Evolutionary conservation across 1,140 invertebrate genomes (phyloP), one percentile per base, ranked within the genome.

Genomic region (Zophobas atratus): DNA sequence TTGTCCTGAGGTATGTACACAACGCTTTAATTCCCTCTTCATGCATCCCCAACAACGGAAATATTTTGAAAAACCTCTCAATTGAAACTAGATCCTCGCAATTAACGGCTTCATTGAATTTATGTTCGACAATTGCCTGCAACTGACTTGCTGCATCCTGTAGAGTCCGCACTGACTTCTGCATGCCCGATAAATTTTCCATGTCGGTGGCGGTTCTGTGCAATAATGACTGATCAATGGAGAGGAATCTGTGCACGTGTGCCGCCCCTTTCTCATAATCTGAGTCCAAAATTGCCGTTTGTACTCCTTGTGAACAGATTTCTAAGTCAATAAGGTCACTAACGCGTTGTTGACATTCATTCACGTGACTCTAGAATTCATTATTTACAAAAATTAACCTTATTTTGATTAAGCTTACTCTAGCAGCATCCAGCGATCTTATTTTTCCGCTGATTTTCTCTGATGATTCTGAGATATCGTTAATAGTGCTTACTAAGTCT

Each of bases 11-110:
- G 87, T 98, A 99, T 33, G 91, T 90, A n/a, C 96, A 95, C 86
- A 99, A 98, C 83, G 97, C 94, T 76, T 93, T 92, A 1, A 99
- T 89, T 0, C 98, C 98, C 84, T 97, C 95, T 53, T 95, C 91
- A 79, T 99, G 95, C 87, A 97, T 94, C 51, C 96, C 96, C 1
- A 99, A 89, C 34, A 99, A 89, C 1, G 98, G 98, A 88, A 99
- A 99, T 83, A 99, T 94, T 88, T 99, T 99, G 85, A 99, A 99
- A 87, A 99, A 98, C 79, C 98, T 96, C 92, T 99, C 98, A 20
- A 99, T 94, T 1, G 96, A 96, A 1, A 95, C 95, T 33, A 95
- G 89, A 88, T 99, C 98, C 84, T 97, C 94, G 56, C 92, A 92
- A 74, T 92, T 92, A 0, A 99, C 94, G 36, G 98, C 97, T 82